Base-by-base conservation (phyloP, 2,797 vertebrate species). In the Hyperoplus immaculatus region DNA sequence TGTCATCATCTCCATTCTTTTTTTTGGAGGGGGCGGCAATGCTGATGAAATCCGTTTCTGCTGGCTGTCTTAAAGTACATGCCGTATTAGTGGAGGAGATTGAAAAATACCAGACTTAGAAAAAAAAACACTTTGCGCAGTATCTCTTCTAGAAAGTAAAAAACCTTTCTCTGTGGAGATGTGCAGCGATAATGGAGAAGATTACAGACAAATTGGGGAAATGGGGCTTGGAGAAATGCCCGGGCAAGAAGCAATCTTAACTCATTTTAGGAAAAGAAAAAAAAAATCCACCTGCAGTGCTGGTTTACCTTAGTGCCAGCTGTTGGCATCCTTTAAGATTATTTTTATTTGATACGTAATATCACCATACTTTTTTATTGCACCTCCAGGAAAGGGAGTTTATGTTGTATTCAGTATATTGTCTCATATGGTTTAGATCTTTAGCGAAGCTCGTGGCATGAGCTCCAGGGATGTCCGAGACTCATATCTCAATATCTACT, bases 1-100 rank as follows among this genome's bases (percentile, higher is more conserved):
- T 29, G 29, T 29, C 29, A 79, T 68, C 84, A 72, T 75, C 77
- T 56, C 14, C 50, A 39, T 72, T 74, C 3, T 73, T 62, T 64
- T 38, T 18, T 29, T 29, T 29, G 29, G 29, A 29, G 29, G 29
- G 29, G 29, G 29, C 29, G 49, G 69, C 60, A 46, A 63, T 51
- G 78, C 73, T 69, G 83, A 83, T 63, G 55, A 54, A 84, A 87
- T 61, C 63, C 55, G 76, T 72, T 76, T 11, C 56, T 43, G 63
- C 45, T 14, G 10, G 1, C 56, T 42, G 66, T 69, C 14, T 83
- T 84, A 46, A 77, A 61, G 64, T 45, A 10, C 29, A 54, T 1
- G 49, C 39, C 12, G 42, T 46, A 42, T 15, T 51, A 69, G 50
- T 4, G 61, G 54, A 39, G n/a, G 3, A 49, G 72, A 65, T 29